Conservation (phyloP, 2,797 vertebrate genomes). For the Hylomyscus alleni region DNA sequence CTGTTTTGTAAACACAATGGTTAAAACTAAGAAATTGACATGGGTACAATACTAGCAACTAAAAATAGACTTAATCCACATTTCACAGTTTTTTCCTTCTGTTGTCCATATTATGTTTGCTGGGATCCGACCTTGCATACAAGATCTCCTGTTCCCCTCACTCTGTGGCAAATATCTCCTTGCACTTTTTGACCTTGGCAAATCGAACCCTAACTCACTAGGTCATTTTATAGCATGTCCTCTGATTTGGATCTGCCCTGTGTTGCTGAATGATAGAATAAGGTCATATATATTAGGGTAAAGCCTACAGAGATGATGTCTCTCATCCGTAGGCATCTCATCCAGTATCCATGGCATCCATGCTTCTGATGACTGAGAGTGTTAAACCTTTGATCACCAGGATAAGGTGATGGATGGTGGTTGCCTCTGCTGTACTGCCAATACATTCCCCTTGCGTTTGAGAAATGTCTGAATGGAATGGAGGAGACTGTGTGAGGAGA, state of each 20-base stretch:
- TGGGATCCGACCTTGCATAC: background rate
- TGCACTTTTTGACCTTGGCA: background rate
- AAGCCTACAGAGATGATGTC: background rate
- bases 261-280: background rate
- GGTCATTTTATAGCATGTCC: background rate
- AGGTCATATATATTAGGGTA: background rate
- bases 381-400: background rate
- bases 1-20: background rate
- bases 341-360: accelerated
- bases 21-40: background rate
- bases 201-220: background rate
- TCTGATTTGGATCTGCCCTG: background rate
- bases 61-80: background rate
- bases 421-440: background rate
- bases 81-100: background rate
- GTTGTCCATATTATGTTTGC: background rate
- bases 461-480: background rate
- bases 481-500: background rate
- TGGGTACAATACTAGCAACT: background rate
- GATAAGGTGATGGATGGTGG: background rate
- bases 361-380: background rate
- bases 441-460: background rate
- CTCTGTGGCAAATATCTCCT: background rate
- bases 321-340: background rate
- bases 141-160: background rate